Conservation (phyloP, 1,140 invertebrate species). For the Coenobita brevimanus region DNA sequence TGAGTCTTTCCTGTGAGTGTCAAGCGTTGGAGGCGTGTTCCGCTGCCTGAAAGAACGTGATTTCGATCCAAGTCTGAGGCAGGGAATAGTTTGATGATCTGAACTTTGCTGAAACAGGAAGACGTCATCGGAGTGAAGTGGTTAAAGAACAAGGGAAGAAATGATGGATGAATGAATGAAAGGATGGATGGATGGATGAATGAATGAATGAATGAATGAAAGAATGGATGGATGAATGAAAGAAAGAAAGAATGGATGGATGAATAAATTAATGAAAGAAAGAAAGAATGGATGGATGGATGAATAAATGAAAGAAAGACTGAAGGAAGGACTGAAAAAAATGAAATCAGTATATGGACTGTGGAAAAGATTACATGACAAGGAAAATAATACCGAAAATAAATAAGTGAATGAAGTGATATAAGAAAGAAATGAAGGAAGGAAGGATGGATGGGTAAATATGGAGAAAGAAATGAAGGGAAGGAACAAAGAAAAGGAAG, state of each 20-base stretch:
- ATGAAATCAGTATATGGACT: not conserved
- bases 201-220: no score
- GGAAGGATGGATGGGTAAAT: not conserved
- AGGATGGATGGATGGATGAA: no score
- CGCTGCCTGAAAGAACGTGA: no score
- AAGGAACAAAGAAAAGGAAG: not conserved
- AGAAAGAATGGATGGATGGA: not conserved
- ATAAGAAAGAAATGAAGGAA: not conserved
- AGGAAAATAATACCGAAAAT: not conserved
- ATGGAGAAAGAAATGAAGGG: not conserved
- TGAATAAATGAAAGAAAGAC: not conserved
- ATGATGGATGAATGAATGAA: no score
- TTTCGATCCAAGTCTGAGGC: no score
- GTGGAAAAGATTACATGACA: not conserved
- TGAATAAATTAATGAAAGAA: not conserved
- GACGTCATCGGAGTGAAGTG: no score
- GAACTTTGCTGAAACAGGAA: no score
- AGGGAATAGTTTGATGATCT: no score
- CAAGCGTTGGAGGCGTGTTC: no score
- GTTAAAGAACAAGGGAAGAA: not conserved
- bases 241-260: no score
- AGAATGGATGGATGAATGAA: no score
- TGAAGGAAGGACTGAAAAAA: not conserved
- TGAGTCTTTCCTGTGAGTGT: no score
- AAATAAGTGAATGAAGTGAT: not conserved